Evolutionary conservation across 2,113 vertebrate genomes (phyloP).

Genomic region (Dipodomys ordii): DNA sequence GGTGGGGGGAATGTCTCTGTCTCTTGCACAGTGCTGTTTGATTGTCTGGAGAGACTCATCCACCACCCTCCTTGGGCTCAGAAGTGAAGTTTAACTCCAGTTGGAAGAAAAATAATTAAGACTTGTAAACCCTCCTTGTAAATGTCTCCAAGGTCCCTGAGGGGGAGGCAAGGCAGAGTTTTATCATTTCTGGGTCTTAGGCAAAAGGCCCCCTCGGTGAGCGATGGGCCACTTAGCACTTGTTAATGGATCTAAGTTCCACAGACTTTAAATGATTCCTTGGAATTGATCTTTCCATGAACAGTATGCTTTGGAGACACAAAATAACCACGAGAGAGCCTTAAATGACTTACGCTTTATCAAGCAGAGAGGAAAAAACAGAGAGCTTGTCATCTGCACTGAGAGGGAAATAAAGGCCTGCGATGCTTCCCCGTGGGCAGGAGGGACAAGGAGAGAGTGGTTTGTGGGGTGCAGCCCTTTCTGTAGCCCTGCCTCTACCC

Average conservation of each 20-base stretch:
- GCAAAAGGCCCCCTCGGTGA: slow-evolving; percentile 2
- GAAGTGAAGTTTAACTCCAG: slow-evolving; percentile 64
- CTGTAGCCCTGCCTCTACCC: background rate
- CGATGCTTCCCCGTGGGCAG: background rate
- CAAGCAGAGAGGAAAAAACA: slow-evolving; percentile 79
- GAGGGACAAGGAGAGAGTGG: background rate
- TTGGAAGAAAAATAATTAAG: slow-evolving; percentile 68
- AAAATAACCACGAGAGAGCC: slow-evolving; percentile 77
- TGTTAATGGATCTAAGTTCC: slow-evolving; percentile 80
- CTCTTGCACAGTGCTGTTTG: background rate
- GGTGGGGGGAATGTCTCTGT: background rate
- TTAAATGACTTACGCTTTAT: slow-evolving; percentile 82
- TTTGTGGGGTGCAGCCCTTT: background rate
- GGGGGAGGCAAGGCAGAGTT: slow-evolving; percentile 20
- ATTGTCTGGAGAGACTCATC: background rate
- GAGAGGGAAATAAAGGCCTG: background rate
- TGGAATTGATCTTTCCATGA: slow-evolving; percentile 72
- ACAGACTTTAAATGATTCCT: slow-evolving; percentile 70
- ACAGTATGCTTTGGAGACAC: slow-evolving; percentile 82
- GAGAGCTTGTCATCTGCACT: slow-evolving; percentile 21
- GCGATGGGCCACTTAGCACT: slow-evolving; percentile 79
- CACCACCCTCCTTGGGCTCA: background rate
- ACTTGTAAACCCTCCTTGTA: slow-evolving; percentile 53
- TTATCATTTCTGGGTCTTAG: slow-evolving; percentile 71
- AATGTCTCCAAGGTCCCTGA: background rate